Evolutionary conservation across 1,140 invertebrate genomes (phyloP).

Genomic region (Sarcophaga bullata): DNA sequence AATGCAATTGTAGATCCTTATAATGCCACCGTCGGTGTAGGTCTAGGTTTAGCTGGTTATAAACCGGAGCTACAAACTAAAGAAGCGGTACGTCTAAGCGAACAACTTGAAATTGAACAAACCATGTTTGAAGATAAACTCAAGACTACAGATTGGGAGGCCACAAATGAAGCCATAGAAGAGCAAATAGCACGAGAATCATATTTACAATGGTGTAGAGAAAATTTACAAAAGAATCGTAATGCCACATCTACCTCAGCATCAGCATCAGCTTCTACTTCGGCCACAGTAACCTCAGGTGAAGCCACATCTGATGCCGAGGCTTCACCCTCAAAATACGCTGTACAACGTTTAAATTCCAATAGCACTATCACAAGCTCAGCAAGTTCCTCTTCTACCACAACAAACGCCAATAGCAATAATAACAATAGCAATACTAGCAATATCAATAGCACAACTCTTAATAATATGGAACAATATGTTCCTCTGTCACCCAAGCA

Average conservation of each 20-base stretch:
- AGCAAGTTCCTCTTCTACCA: conserved; percentile 22
- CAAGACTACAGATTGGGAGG: conserved; percentile 92
- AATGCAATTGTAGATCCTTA: conserved; percentile 92
- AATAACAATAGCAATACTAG: neutral
- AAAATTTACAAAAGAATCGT: conserved; percentile 74
- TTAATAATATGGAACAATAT: neutral
- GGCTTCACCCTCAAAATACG: conserved; percentile 62
- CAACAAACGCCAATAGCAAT: neutral
- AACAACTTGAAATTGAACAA: conserved; percentile 86
- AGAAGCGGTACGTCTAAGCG: conserved; percentile 84
- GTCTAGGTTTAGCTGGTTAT: conserved; percentile 85
- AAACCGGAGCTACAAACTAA: conserved; percentile 82
- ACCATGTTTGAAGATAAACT: conserved; percentile 95
- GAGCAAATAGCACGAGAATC: conserved; percentile 91
- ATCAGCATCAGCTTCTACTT: conserved; percentile 57
- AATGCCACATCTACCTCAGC: conserved; percentile 45
- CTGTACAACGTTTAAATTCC: conserved; percentile 43
- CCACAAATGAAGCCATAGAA: conserved; percentile 91
- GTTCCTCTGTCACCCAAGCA: conserved; percentile 51
- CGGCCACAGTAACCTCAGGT: conserved; percentile 62
- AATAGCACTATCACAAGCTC: conserved; percentile 26
- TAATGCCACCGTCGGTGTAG: conserved; percentile 86
- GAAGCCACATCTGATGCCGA: conserved; percentile 54
- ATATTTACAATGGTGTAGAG: conserved; percentile 86
- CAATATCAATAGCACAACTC: neutral